Evolutionary conservation across 2,113 vertebrate genomes (phyloP).

Genomic region (Pogonocichla stellata): DNA sequence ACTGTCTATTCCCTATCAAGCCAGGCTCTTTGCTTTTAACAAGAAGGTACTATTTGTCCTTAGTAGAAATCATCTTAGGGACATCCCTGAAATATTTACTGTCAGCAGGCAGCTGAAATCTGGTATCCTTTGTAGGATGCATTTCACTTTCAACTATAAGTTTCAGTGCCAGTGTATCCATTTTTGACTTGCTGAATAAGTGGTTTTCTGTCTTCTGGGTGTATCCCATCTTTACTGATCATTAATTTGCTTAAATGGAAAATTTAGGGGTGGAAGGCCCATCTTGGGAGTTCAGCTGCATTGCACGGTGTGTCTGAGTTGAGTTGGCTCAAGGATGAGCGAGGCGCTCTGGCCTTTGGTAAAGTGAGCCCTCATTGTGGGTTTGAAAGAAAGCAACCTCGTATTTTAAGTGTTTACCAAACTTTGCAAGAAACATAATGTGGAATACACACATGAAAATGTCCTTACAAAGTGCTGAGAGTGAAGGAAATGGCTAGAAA

Average conservation of each 20-base stretch:
- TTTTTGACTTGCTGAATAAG: slow-evolving; percentile 66
- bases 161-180: slow-evolving; percentile 26
- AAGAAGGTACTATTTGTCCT: not conserved
- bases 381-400: slow-evolving; percentile 29
- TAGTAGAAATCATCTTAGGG: not conserved
- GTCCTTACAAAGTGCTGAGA: slow-evolving; percentile 29
- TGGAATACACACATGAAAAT: not conserved
- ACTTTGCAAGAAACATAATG: slow-evolving; percentile 4
- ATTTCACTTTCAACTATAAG: slow-evolving; percentile 48
- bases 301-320: not conserved
- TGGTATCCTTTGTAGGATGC: not conserved
- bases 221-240: slow-evolving; percentile 48
- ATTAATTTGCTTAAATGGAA: slow-evolving; percentile 64
- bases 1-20: not conserved
- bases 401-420: slow-evolving; percentile 56
- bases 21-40: not conserved
- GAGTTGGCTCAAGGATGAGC: slow-evolving; percentile 9
- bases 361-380: slow-evolving; percentile 52
- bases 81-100: slow-evolving; percentile 13
- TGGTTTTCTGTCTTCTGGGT: slow-evolving; percentile 45
- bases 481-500: slow-evolving; percentile 23
- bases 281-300: slow-evolving; percentile 2
- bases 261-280: slow-evolving; percentile 39
- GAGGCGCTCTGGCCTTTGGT: slow-evolving; percentile 13
- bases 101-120: not conserved